Evolutionary conservation across 2,888 invertebrate species (phyloP), one percentile per base, ranked within the genome.

Genomic region (Caenorhabditis wallacei): DNA sequence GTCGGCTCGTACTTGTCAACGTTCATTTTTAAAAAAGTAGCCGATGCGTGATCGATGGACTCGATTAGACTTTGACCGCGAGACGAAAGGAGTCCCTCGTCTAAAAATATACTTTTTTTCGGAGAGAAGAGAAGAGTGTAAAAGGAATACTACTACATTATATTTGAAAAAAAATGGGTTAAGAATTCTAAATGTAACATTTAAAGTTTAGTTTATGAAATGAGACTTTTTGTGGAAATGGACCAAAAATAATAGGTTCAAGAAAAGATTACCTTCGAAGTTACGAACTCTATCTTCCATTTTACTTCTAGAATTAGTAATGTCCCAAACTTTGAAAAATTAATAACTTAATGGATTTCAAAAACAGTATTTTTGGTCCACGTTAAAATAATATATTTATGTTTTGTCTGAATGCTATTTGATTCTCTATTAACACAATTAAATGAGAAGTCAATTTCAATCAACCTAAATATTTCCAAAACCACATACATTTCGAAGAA

Each of bases 21-120:
- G 70, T 80, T 72, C 85, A 84, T 85, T 66, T 81, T 64, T 43
- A 79, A 66, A 68, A 82, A 84, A 40, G 79, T 83, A n/a, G 75
- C 26, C 30, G 83, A 80, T 22, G 83, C 80, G 63, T 83, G 63
- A 57, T 83, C 83, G 57, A 75, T 40, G 56, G 75, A 75, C 40
- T 66, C 68, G 26, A 75, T 74, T 53, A 83, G 24, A 70, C 66
- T 54, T 61, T 80, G 70, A 57, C 83, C 83, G 20, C 83, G 66
- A 18, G 43, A 68, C 37, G 83, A 83, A 24, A 61, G 61, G 43
- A 83, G 59, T 10, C 69, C 69, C 16, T 75, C 59, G 46, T 80
- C 83, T 79, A 64, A 30, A 66, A 63, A 74, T 40, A 40, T 40
- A 40, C 8, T 5, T 30, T 30, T 8, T 30, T 8, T n/a, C n/a